Percentiles rank a stretch among this genome's conserved stretches.
phyloP scores from a whole-genome alignment of 2,797 vertebrate genomes.

The Pseudochirops corinnae region DNA sequence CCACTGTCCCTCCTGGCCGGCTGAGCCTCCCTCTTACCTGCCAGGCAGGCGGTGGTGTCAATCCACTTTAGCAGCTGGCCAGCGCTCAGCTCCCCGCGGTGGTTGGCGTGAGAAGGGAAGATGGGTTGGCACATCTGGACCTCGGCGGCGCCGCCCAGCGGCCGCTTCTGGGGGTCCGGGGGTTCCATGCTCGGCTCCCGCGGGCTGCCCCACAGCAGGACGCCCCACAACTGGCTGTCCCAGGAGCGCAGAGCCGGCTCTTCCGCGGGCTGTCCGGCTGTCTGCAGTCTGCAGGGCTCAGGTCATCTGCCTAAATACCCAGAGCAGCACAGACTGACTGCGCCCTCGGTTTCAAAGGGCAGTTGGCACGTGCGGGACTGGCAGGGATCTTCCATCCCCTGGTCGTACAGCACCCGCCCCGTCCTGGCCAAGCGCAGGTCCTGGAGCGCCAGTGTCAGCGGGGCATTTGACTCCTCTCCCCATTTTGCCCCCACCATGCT shows the following conservation, averaged over 20 bases:
- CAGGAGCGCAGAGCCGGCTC: neutral
- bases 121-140: conserved; percentile 85
- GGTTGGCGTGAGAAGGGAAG: conserved; percentile 81
- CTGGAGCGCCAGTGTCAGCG: neutral
- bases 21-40: conserved; percentile 77
- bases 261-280: neutral
- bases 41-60: conserved; percentile 85
- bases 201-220: neutral
- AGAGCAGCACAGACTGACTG: neutral
- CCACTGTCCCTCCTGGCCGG: neutral
- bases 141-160: conserved; percentile 5
- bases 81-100: conserved; percentile 83
- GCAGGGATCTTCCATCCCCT: neutral
- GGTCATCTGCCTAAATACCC: neutral
- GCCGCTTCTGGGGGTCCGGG: neutral
- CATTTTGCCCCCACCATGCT: neutral
- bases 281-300: neutral
- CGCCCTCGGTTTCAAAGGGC: conserved; percentile 42
- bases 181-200: conserved; percentile 19
- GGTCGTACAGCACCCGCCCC: neutral
- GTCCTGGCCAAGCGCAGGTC: neutral
- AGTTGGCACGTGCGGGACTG: rapidly evolving
- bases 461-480: neutral
- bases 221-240: neutral
- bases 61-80: conserved; percentile 88